A percentile compares a stretch with the other conserved stretches of the same genome.
phyloP scores from a whole-genome alignment of 2,888 invertebrate species.

The Mimumesa dahlbomi region DNA sequence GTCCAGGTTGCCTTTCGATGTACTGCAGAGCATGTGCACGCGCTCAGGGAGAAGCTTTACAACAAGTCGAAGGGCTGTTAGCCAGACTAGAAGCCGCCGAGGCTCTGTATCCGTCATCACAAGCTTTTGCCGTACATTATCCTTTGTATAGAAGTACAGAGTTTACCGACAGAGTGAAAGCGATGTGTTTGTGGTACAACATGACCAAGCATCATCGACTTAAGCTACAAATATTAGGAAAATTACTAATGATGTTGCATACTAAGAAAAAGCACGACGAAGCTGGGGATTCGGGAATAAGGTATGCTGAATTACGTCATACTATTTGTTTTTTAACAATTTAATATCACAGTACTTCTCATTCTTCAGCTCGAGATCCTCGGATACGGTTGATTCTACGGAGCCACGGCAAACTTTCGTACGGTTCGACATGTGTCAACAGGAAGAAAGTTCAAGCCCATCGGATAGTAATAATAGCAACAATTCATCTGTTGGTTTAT shows the following conservation, averaged over 20 bases:
- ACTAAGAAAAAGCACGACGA: conserved; percentile 71
- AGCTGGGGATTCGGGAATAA: conserved; percentile 69
- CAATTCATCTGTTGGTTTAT: conserved; percentile 68
- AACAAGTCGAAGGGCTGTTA: conserved; percentile 87
- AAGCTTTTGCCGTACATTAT: conserved; percentile 89
- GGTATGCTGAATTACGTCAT: conserved; percentile 46
- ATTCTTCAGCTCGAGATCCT: conserved; percentile 68
- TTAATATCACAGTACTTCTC: conserved; percentile 5
- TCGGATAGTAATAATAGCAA: conserved; percentile 80
- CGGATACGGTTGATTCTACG: conserved; percentile 67
- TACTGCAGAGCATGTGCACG: conserved; percentile 87
- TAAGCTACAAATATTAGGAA: conserved; percentile 88
- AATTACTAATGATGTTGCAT: conserved; percentile 82
- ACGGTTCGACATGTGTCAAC: conserved; percentile 67
- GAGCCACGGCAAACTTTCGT: conserved; percentile 65
- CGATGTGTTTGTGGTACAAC: conserved; percentile 96
- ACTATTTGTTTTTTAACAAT: too few relatives aligned
- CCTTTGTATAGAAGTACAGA: conserved; percentile 85
- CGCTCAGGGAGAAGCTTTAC: conserved; percentile 88
- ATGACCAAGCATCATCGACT: conserved; percentile 91
- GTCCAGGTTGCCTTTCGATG: conserved; percentile 87
- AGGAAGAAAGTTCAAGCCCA: conserved; percentile 78
- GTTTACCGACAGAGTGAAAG: conserved; percentile 87
- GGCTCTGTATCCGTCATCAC: conserved; percentile 91
- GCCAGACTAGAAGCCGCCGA: conserved; percentile 89